phyloP scores from a whole-genome alignment of 2,888 invertebrate genomes.

The Caenorhabditis sulstoni region DNA sequence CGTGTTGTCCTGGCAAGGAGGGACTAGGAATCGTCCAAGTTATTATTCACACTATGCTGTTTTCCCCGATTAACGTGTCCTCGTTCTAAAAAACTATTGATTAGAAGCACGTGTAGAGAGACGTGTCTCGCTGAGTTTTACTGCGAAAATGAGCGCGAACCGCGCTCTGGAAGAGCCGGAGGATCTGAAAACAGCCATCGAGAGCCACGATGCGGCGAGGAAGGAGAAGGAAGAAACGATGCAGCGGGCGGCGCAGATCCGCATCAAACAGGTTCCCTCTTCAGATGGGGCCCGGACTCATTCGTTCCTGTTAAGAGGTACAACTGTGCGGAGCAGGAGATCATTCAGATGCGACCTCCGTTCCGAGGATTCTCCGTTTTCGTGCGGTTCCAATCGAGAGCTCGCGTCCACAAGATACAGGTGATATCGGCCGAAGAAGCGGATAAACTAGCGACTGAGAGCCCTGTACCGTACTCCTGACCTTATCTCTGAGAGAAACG shows the following conservation, averaged over 20 bases:
- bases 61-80: too few species aligned
- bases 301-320: conserved; percentile 47
- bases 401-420: conserved; percentile 53
- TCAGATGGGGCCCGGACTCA: not conserved
- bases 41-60: too few species aligned
- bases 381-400: conserved; percentile 63
- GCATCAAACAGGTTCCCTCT: conserved; percentile 50
- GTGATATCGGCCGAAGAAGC: conserved; percentile 27
- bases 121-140: not conserved
- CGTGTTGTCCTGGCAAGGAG: too few species aligned
- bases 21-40: too few species aligned
- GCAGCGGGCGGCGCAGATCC: conserved; percentile 47
- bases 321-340: conserved; percentile 52
- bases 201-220: conserved; percentile 15
- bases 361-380: conserved; percentile 61
- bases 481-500: not conserved
- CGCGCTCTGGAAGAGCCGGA: conserved; percentile 24
- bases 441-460: conserved; percentile 13
- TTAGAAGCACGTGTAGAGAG: not conserved
- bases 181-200: conserved; percentile 54
- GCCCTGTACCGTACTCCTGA: conserved; percentile 41
- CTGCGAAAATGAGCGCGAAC: conserved; percentile 8
- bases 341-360: conserved; percentile 53
- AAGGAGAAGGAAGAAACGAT: conserved; percentile 39
- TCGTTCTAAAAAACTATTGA: too few species aligned